phyloP scores from a whole-genome alignment of 2,888 invertebrate genomes.

The Agrilus cyanescens region DNA sequence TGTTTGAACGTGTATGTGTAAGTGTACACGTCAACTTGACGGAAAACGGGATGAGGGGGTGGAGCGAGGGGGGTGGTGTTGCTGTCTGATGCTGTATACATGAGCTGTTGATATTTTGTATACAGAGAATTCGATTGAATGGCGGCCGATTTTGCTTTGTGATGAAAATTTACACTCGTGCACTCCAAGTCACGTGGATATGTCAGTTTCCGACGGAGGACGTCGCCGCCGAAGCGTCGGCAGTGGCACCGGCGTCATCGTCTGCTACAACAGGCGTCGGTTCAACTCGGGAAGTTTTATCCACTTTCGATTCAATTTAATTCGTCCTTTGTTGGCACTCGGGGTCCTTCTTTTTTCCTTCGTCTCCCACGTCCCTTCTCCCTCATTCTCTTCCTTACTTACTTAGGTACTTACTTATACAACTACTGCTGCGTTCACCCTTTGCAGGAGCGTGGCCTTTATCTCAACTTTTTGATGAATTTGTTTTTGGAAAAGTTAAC shows the following conservation, averaged over 20 bases:
- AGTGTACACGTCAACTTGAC: constrained; percentile 1
- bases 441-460: too few species aligned
- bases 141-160: constrained; percentile 35
- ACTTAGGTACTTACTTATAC: too few species aligned
- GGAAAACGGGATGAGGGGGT: too few species aligned
- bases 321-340: constrained; percentile 24
- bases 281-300: constrained; percentile 30
- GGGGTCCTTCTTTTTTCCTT: constrained; percentile 1
- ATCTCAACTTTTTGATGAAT: too few species aligned
- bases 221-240: too few species aligned
- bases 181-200: constrained; percentile 36
- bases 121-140: constrained; percentile 34
- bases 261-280: constrained; percentile 18
- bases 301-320: constrained; percentile 32
- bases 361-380: too few species aligned
- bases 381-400: too few species aligned
- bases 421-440: too few species aligned
- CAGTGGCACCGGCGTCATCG: constrained; percentile 1
- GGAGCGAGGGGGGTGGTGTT: constrained; percentile 9
- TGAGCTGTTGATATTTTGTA: constrained; percentile 28
- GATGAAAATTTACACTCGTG: constrained; percentile 40
- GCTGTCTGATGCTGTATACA: constrained; percentile 29
- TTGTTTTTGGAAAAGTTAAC: too few species aligned
- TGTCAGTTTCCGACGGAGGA: constrained; percentile 22
- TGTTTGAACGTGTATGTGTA: constrained; percentile 1